phyloP scores from a whole-genome alignment of 2,888 invertebrate species.

The Epinotia brunnichana region DNA sequence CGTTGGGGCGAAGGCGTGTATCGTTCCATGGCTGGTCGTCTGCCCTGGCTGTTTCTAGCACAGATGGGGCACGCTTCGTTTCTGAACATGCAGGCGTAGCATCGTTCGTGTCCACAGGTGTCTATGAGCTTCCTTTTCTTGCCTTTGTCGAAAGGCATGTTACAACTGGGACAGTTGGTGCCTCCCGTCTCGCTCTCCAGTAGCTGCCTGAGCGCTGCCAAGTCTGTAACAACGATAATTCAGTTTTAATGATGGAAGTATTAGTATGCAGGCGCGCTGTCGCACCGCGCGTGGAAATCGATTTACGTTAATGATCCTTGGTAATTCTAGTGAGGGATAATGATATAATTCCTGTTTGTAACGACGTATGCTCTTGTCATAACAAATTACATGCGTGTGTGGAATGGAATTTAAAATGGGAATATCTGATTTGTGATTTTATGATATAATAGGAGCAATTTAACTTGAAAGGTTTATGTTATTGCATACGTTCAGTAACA shows the following conservation, averaged over 20 bases:
- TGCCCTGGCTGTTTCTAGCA: conserved; percentile 73
- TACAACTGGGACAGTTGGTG: conserved; percentile 91
- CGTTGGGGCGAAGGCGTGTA: conserved; percentile 78
- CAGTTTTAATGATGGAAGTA: conserved; percentile 48
- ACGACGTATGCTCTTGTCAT: conserved; percentile 55
- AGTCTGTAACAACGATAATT: conserved; percentile 85
- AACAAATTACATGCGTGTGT: conserved; percentile 60
- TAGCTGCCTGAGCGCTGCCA: conserved; percentile 91
- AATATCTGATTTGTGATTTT: conserved; percentile 50
- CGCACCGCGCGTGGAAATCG: conserved; percentile 62
- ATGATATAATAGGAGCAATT: conserved; percentile 45
- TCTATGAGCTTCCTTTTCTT: conserved; percentile 97
- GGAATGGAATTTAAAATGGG: conserved; percentile 55
- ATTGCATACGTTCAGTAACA: neutral
- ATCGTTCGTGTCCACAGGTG: conserved; percentile 97
- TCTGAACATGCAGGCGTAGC: conserved; percentile 97
- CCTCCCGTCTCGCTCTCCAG: conserved; percentile 89
- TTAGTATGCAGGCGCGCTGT: conserved; percentile 54
- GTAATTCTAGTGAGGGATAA: conserved; percentile 61
- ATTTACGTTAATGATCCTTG: conserved; percentile 69
- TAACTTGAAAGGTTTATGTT: conserved; percentile 31
- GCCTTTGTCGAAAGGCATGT: conserved; percentile 97
- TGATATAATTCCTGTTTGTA: conserved; percentile 56
- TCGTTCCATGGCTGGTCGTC: conserved; percentile 75
- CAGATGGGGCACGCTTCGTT: conserved; percentile 96